Base-by-base conservation (phyloP, 1,140 invertebrate genomes). In the Heliconius hewitsoni region DNA sequence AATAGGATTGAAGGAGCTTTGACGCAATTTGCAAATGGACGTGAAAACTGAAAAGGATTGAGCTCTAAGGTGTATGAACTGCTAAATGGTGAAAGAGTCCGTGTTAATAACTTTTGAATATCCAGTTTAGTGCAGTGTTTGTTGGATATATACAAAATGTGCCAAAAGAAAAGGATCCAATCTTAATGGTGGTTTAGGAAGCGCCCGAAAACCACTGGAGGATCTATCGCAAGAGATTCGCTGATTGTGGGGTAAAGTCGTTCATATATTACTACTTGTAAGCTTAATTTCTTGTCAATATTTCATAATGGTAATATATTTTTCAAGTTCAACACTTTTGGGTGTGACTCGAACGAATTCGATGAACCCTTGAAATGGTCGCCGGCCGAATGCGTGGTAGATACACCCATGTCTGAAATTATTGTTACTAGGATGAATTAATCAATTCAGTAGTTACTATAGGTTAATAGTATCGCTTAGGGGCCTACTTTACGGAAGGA, bases 1-100 rank as follows among this genome's bases (percentile, higher is more conserved):
- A 95, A 95, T 95, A 87, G 89, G 84, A 86, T 86, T 83, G 80
- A 85, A 89, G 89, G 85, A 91, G 90, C 87, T 94, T 94, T 94
- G 93, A 93, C 92, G 92, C 93, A 94, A 94, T 95, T 94, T 95
- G 94, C 94, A 95, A 94, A 95, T 95, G 94, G 94, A 93, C 93
- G 94, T 94, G 92, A 93, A 94, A 93, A 94, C 93, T 94, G 92
- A 93, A 94, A 93, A 94, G 90, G 91, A 93, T 89, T 83, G 91
- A 92, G 87, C 91, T 91, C 90, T 89, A 93, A 86, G 92, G 91
- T 94, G 90, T 93, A 93, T 93, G 92, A 93, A 91, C 89, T 90
- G 90, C 87, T 94, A 93, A 89, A 93, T 93, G 91, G 88, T 93
- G 91, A 88, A 90, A 85, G 84, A 90, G 86, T 87, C 86, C 89